A percentile compares a stretch with the other conserved stretches of the same genome.
Conservation (phyloP, 2,888 invertebrate genomes). For the Pediacus dermestoides region DNA sequence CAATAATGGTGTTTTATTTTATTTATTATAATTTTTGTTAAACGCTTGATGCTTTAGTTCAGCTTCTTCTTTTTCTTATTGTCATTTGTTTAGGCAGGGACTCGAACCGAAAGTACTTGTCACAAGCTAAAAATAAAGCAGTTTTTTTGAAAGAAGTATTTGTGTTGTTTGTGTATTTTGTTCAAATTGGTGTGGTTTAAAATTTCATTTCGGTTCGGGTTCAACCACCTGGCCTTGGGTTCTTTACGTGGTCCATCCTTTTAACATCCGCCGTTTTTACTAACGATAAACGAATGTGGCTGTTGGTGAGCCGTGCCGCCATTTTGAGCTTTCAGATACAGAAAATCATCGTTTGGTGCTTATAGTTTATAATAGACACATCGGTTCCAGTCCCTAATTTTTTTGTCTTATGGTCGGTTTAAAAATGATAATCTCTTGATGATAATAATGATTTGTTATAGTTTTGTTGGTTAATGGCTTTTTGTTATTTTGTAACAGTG, state of each 20-base stretch:
- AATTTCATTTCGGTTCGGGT: constrained; percentile 47
- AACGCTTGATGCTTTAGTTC: constrained; percentile 48
- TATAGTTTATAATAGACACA: neutral
- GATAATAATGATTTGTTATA: constrained; percentile 9
- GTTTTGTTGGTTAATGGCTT: neutral
- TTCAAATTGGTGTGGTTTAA: constrained; percentile 18
- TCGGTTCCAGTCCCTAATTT: constrained; percentile 48
- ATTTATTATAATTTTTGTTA: no score
- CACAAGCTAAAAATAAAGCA: neutral
- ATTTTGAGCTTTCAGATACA: no score
- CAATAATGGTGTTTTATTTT: constrained; percentile 31
- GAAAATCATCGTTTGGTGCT: no score
- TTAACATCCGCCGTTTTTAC: constrained; percentile 7
- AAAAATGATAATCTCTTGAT: constrained; percentile 36
- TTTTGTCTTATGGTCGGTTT: constrained; percentile 26
- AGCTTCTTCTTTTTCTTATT: constrained; percentile 44
- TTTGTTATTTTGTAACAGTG: no score
- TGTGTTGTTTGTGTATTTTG: constrained; percentile 2
- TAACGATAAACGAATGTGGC: constrained; percentile 9
- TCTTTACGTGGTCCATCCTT: constrained; percentile 23
- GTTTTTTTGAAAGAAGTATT: neutral
- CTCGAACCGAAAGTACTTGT: constrained; percentile 46
- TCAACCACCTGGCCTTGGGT: constrained; percentile 46
- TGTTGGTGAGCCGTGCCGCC: no score
- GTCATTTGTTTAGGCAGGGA: constrained; percentile 50